phyloP scores from a whole-genome alignment of 2,888 invertebrate species.

The Drosophila lutescens region DNA sequence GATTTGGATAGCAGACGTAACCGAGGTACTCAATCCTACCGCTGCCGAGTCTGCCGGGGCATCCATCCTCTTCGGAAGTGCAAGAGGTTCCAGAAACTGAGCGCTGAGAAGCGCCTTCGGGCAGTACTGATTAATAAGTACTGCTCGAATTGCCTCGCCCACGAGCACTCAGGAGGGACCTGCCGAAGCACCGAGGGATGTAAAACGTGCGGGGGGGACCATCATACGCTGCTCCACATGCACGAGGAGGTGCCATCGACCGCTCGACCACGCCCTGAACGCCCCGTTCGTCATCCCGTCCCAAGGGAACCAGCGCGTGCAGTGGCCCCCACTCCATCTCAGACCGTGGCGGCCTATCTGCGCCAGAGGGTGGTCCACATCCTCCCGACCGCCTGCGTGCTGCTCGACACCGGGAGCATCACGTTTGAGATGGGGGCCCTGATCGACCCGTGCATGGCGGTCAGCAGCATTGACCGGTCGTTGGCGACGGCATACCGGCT shows the following conservation, averaged over 20 bases:
- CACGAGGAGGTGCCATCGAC: background rate
- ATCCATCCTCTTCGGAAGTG: background rate
- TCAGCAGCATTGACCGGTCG: too few species aligned
- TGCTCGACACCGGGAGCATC: too few species aligned
- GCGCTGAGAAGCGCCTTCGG: constrained; percentile 1
- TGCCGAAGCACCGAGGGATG: background rate
- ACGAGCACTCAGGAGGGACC: background rate
- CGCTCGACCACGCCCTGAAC: too few species aligned
- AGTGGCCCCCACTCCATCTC: too few species aligned
- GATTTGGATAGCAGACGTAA: background rate
- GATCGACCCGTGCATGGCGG: too few species aligned
- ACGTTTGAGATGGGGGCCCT: too few species aligned
- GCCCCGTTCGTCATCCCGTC: too few species aligned
- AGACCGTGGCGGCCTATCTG: too few species aligned
- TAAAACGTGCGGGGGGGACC: background rate
- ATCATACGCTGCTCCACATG: background rate
- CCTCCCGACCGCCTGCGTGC: background rate
- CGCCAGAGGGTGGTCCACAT: background rate
- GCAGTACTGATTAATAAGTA: background rate
- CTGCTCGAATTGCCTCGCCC: background rate
- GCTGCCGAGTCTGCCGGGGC: background rate
- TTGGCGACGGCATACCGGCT: too few species aligned
- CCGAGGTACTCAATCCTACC: background rate
- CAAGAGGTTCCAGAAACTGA: background rate
- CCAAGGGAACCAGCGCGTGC: too few species aligned